phyloP scores from a whole-genome alignment of 1,140 invertebrate genomes.

The Aricia agestis region DNA sequence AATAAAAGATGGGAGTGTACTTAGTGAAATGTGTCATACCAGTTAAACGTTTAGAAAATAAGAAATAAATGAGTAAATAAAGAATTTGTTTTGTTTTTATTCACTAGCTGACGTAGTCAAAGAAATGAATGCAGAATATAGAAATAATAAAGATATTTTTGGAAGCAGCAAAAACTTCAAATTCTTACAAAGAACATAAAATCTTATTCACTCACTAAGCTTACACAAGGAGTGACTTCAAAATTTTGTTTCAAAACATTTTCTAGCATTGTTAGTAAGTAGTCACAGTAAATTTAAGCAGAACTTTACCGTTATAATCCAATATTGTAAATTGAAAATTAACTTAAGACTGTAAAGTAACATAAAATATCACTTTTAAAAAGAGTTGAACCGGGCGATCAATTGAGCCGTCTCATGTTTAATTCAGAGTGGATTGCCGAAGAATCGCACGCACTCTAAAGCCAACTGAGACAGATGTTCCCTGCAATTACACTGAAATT shows the following conservation, averaged over 20 bases:
- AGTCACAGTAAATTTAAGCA: no score
- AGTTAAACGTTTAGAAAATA: neutral
- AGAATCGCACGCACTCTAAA: conserved; percentile 27
- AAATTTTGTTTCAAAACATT: no score
- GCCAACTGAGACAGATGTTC: conserved; percentile 2
- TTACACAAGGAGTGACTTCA: no score
- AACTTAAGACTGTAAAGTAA: conserved; percentile 12
- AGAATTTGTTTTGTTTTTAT: no score
- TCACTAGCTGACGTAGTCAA: no score
- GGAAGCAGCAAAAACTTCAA: no score
- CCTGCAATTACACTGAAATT: neutral
- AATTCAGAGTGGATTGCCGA: conserved; percentile 28
- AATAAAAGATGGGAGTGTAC: neutral
- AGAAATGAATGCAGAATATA: no score
- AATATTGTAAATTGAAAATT: neutral
- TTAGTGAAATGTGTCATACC: neutral
- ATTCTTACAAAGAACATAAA: no score
- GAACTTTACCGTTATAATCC: no score
- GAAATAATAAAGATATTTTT: no score
- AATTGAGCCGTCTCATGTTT: conserved; percentile 33
- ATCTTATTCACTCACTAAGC: no score
- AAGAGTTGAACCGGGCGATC: conserved; percentile 29
- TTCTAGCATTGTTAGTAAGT: no score
- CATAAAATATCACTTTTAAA: conserved; percentile 12
- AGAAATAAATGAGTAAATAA: neutral